phyloP scores from a whole-genome alignment of 2,888 invertebrate genomes.

The Rhopalosiphum nymphaeae region DNA sequence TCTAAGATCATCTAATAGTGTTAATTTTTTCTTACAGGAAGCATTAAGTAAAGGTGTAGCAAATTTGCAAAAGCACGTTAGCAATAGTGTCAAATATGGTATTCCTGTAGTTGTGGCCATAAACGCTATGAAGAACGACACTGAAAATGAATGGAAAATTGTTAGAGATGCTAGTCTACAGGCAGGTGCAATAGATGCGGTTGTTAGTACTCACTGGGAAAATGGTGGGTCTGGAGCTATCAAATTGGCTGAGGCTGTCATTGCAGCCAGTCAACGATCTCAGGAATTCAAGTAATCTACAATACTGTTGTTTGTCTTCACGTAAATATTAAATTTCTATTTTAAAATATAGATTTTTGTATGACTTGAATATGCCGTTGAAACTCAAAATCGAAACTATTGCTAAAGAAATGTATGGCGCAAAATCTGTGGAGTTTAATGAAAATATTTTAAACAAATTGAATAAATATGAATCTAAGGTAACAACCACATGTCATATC shows the following conservation, averaged over 20 bases:
- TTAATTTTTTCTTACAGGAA: slow-evolving; percentile 70
- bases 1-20: not conserved
- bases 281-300: slow-evolving; percentile 72
- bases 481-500: slow-evolving; percentile 69
- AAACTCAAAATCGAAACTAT: slow-evolving; percentile 90
- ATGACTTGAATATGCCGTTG: slow-evolving; percentile 79
- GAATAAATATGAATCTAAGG: slow-evolving; percentile 80
- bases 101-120: slow-evolving; percentile 95
- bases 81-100: slow-evolving; percentile 89
- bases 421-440: slow-evolving; percentile 84
- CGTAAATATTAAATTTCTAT: not conserved
- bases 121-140: slow-evolving; percentile 88
- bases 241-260: slow-evolving; percentile 88
- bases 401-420: slow-evolving; percentile 95
- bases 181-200: slow-evolving; percentile 89
- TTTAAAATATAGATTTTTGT: slow-evolving; percentile 74
- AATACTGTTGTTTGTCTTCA: not conserved
- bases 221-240: slow-evolving; percentile 90
- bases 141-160: slow-evolving; percentile 84
- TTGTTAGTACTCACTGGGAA: slow-evolving; percentile 90
- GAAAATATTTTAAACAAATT: slow-evolving; percentile 81
- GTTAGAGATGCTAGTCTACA: slow-evolving; percentile 80
- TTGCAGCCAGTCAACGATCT: slow-evolving; percentile 79
- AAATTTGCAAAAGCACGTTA: slow-evolving; percentile 93
- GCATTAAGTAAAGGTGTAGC: slow-evolving; percentile 87